Evolutionary conservation across 2,797 vertebrate genomes (phyloP).

Genomic region (Poeciliopsis gracilis): DNA sequence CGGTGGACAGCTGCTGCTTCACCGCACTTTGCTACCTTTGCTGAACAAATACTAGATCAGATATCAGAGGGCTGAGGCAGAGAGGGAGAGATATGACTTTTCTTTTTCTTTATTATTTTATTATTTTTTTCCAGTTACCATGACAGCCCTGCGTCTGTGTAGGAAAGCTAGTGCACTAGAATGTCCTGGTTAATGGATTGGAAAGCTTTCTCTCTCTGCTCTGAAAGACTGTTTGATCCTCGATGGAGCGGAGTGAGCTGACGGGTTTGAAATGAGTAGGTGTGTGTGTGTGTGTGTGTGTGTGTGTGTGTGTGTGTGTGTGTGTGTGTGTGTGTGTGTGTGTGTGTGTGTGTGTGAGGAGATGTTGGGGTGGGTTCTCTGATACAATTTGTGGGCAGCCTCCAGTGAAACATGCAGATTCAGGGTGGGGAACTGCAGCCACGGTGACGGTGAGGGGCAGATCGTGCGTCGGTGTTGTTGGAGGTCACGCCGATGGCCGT

Average conservation of each 20-base stretch:
- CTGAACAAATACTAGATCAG: constrained; percentile 51
- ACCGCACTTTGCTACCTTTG: constrained; percentile 40
- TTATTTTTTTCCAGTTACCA: constrained; percentile 45
- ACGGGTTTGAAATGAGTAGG: constrained; percentile 51
- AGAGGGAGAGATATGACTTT: constrained; percentile 55
- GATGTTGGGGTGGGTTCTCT: constrained; percentile 17
- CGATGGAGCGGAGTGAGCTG: constrained; percentile 41
- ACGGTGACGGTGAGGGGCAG: background rate
- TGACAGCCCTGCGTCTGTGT: constrained; percentile 51
- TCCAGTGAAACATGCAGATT: constrained; percentile 28
- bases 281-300: background rate
- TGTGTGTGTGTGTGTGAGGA: background rate
- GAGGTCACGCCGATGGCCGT: background rate
- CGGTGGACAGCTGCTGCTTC: constrained; percentile 58
- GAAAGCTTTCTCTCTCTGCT: constrained; percentile 51
- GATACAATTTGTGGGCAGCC: constrained; percentile 41
- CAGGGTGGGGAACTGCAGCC: constrained; percentile 21
- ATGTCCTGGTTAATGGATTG: constrained; percentile 68
- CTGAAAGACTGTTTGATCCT: constrained; percentile 70
- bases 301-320: background rate
- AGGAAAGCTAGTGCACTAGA: constrained; percentile 45
- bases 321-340: background rate
- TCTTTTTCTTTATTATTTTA: constrained; percentile 11
- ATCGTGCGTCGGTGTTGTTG: constrained; percentile 7
- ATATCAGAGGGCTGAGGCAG: constrained; percentile 52